Conservation (phyloP, 2,797 vertebrate species). For the Corythornis leucogaster region DNA sequence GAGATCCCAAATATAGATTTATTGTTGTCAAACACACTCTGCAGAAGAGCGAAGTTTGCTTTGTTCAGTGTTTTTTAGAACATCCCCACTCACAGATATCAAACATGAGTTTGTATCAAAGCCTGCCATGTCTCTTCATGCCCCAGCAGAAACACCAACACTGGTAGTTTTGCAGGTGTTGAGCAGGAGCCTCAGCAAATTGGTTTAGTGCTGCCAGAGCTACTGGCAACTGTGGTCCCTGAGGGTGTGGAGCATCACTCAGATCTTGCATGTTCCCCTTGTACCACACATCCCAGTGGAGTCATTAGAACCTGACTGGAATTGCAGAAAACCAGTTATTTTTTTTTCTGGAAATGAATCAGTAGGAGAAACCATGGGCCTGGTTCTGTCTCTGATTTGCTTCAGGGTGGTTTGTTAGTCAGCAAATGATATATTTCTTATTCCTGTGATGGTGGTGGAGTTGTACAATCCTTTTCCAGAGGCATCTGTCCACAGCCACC, state of each 20-base stretch:
- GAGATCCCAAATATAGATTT: neutral
- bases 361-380: neutral
- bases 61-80: neutral
- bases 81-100: neutral
- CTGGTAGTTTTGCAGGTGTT: neutral
- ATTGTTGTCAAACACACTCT: neutral
- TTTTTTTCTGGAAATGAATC: neutral
- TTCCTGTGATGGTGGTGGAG: accelerated
- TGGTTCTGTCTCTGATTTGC: accelerated
- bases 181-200: accelerated
- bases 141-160: neutral
- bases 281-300: accelerated
- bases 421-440: neutral
- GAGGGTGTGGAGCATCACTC: neutral
- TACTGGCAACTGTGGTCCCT: accelerated
- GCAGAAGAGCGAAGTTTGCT: neutral
- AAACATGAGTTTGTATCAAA: neutral
- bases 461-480: neutral
- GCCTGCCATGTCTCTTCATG: neutral
- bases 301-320: neutral
- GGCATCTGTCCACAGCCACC: neutral
- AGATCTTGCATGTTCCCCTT: neutral
- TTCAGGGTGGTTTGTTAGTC: neutral
- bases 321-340: neutral
- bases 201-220: accelerated